Base-by-base conservation (phyloP, 2,888 invertebrate species). In the Mythimna albipuncta region DNA sequence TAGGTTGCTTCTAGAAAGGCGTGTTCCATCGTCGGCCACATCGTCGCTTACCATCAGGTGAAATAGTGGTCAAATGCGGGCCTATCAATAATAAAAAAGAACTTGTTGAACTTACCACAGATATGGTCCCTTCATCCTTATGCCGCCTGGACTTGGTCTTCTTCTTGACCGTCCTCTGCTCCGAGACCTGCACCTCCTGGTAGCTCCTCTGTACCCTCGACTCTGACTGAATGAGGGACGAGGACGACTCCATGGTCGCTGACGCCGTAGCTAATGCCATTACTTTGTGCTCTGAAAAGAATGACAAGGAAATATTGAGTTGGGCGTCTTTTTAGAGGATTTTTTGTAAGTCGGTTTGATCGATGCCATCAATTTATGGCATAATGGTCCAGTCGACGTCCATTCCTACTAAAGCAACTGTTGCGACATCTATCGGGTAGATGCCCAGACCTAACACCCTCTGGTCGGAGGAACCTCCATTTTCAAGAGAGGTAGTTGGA, bases 41-140 rank as follows among this genome's bases (percentile, higher is more conserved):
- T 32, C 4, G 4, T 32, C 32, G 32, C 32, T 32, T 32, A 32
- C 32, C 32, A 32, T 32, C 32, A 32, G 32, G n/a, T n/a, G n/a
- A n/a, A n/a, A n/a, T n/a, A n/a, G 32, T 32, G 32, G 32, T 32
- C 32, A 32, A 32, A 32, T 4, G 32, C 32, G 32, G 4, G 32
- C 32, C 2, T 32, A 32, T 2, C 32, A 2, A 32, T 32, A 32
- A 32, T 32, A 32, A 32, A 32, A 32, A 32, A 32, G n/a, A 32
- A 32, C 32, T 32, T 32, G 0, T 32, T 10, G 21, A 57, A 92
- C 97, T 93, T 79, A 97, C 97, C 87, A 97, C 97, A 57, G 97
- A 97, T 82, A 97, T 96, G 61, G 95, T 93, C 41, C 97, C 97
- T 72, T 97, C 97, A 67, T 97, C 97, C 89, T 97, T 97, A 83